These are phyloP conservation scores for Linurgus olivaceus DNA, from an alignment of 2,797 vertebrate genomes.

Conservation along the genomic window DNA sequence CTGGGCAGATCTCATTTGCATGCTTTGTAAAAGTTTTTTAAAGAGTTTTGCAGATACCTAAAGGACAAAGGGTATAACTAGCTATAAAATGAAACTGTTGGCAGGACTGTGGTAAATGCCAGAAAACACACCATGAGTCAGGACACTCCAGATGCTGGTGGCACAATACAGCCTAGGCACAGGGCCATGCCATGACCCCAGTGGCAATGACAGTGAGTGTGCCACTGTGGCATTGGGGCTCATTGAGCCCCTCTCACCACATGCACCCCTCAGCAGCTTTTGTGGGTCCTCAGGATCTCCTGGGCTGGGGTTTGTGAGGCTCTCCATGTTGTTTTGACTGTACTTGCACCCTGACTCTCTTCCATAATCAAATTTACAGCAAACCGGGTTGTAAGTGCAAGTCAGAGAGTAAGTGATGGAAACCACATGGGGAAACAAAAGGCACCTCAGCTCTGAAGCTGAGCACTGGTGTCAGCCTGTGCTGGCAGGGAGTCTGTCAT, in stretches of 20 bases:
- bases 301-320: not conserved
- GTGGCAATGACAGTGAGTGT: accelerated
- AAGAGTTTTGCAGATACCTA: not conserved
- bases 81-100: not conserved
- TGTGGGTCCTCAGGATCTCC: not conserved
- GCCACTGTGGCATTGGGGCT: not conserved
- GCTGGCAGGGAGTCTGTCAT: conserved; percentile 19
- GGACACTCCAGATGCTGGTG: not conserved
- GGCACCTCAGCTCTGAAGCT: not conserved
- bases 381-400: not conserved
- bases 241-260: accelerated
- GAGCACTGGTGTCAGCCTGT: not conserved
- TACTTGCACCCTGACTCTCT: not conserved
- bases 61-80: not conserved
- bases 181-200: accelerated
- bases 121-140: not conserved
- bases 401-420: not conserved
- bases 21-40: not conserved
- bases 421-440: not conserved
- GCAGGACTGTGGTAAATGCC: not conserved
- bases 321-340: not conserved
- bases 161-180: not conserved
- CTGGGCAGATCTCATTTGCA: not conserved
- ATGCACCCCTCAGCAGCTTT: not conserved
- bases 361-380: not conserved